Conservation (phyloP, 2,888 invertebrate species). For the Amblyjoppa proteus region DNA sequence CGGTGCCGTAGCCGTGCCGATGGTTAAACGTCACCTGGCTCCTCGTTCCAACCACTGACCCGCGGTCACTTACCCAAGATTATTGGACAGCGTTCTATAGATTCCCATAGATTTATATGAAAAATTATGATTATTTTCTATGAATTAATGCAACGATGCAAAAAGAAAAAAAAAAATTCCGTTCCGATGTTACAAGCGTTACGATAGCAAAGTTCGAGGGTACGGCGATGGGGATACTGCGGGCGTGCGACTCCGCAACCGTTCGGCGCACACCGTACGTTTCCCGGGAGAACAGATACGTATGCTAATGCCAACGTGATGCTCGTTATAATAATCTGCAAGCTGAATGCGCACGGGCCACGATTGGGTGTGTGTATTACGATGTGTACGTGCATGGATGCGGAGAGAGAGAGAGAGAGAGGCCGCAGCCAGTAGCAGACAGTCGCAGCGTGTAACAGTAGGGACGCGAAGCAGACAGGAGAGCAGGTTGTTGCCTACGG, state of each 20-base stretch:
- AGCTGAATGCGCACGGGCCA: slow-evolving; percentile 75
- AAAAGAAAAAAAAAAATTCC: slow-evolving; percentile 21
- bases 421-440: slow-evolving; percentile 1
- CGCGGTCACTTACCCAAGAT: not conserved
- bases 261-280: slow-evolving; percentile 59
- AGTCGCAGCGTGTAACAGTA: slow-evolving; percentile 39
- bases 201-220: slow-evolving; percentile 6
- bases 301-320: slow-evolving; percentile 81
- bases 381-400: slow-evolving; percentile 25
- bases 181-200: slow-evolving; percentile 16
- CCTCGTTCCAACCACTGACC: not conserved
- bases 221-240: slow-evolving; percentile 47
- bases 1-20: too few species aligned
- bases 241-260: slow-evolving; percentile 58
- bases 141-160: not conserved
- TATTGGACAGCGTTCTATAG: not conserved
- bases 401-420: not conserved
- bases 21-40: not conserved
- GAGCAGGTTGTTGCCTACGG: slow-evolving; percentile 73
- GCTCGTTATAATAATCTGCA: slow-evolving; percentile 84
- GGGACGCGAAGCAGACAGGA: slow-evolving; percentile 54
- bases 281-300: slow-evolving; percentile 79
- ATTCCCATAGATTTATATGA: not conserved
- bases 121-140: not conserved
- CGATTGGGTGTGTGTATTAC: slow-evolving; percentile 54